phyloP scores from a whole-genome alignment of 2,797 vertebrate genomes.

The Heterohyrax brucei region DNA sequence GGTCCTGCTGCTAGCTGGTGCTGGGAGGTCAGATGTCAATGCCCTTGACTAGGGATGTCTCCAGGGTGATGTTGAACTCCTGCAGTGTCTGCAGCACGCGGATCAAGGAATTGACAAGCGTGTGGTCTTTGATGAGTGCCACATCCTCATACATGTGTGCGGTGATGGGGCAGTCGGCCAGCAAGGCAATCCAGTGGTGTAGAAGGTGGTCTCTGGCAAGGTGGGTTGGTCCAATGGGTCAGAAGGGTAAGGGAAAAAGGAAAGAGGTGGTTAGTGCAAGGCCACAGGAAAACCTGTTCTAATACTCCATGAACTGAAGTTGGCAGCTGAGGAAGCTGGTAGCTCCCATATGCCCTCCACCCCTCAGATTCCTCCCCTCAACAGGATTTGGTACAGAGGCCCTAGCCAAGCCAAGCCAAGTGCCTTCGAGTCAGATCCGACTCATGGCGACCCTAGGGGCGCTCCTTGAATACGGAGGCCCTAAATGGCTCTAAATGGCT shows the following conservation, averaged over 20 bases:
- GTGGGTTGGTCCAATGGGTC: constrained; percentile 20
- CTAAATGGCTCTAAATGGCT: no score
- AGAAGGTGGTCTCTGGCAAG: constrained; percentile 96
- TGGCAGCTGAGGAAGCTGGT: not conserved
- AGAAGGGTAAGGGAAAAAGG: constrained; percentile 68
- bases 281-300: not conserved
- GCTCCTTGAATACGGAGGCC: no score
- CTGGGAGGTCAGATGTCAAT: constrained; percentile 92
- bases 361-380: not conserved
- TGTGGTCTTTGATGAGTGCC: constrained; percentile 98
- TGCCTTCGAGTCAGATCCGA: no score
- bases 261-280: constrained; percentile 23
- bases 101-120: constrained; percentile 98
- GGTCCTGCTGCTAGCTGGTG: constrained; percentile 77
- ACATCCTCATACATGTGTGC: constrained; percentile 99
- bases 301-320: not conserved
- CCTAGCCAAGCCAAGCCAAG: no score
- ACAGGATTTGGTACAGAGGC: not conserved
- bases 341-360: not conserved
- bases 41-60: constrained; percentile 98
- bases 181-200: constrained; percentile 99
- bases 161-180: constrained; percentile 98
- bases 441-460: no score
- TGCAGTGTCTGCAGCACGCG: constrained; percentile 99
- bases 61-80: constrained; percentile 99